Evolutionary conservation across 2,888 invertebrate genomes (phyloP), one percentile per base, ranked within the genome.

Genomic region (Branchipolynoe longqiensis): DNA sequence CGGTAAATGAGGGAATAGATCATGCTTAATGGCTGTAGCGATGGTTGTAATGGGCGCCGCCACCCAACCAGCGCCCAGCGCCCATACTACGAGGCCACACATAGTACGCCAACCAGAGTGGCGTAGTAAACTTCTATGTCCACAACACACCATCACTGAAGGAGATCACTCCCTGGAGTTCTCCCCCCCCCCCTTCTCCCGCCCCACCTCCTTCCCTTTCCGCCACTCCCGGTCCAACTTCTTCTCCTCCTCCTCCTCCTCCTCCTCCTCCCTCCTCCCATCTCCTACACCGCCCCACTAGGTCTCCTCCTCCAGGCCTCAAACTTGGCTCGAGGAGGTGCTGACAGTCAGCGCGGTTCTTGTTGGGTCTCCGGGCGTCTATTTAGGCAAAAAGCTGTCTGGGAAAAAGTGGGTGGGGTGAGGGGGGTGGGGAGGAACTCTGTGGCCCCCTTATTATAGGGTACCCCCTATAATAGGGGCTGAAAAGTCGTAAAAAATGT

Each of bases 1-100:
- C 78, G 48, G 31, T 78, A 78, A 78, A 78, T 31, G 54, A 48
- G 78, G 78, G 31, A 4, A 78, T 78, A 78, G 41, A 78, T 78
- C 78, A 78, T 78, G 78, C 54, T 78, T 48, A 78, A 48, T 41
- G 78, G 54, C 78, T 48, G 48, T 78, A 48, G 6, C 25, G 78
- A 78, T 48, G 78, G 78, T 14, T 41, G 25, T 78, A 48, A 48
- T 48, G 41, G 78, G 22, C 31, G 25, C 54, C 12, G 28, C 3
- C 36, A 22, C 14, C 78, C 78, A 48, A 78, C 78, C 78, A 78
- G 78, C 73, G 12, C n/a, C n/a, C 48, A 18, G 22, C 36, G 14
- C 36, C 36, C 69, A 18, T 69, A 69, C 69, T 69, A 69, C 69
- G 69, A 38, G 36, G 14, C 8, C 36, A n/a, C 8, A 1, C 69